Conservation (phyloP, 2,797 vertebrate species). For the Sandelia bainsii region DNA sequence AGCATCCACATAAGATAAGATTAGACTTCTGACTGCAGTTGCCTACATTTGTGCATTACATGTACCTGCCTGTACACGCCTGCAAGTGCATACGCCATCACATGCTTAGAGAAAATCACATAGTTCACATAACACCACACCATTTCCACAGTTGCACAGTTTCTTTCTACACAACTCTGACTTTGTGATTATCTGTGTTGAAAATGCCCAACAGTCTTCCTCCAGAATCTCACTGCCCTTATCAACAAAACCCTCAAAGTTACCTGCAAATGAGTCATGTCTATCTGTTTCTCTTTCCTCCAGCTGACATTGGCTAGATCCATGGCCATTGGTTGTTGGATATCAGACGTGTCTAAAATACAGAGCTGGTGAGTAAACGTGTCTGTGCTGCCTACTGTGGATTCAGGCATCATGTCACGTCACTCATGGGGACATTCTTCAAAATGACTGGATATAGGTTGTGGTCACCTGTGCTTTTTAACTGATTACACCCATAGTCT, state of each 20-base stretch:
- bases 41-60: neutral
- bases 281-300: constrained; percentile 5
- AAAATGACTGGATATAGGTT: neutral
- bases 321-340: neutral
- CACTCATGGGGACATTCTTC: neutral
- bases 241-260: neutral
- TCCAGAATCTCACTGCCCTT: neutral
- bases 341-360: constrained; percentile 23
- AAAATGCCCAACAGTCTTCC: neutral
- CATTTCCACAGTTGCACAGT: too few species aligned
- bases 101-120: neutral
- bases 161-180: neutral
- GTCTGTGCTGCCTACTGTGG: neutral
- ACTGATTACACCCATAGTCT: too few species aligned
- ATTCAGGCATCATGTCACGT: constrained; percentile 26
- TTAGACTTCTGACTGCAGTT: constrained; percentile 12
- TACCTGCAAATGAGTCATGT: neutral
- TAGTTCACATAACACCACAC: neutral
- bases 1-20: constrained; percentile 44
- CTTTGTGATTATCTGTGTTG: neutral
- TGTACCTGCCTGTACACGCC: neutral
- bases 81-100: neutral
- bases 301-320: neutral
- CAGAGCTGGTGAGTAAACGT: constrained; percentile 14
- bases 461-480: neutral